Evolutionary conservation across 2,888 invertebrate genomes (phyloP), one percentile per base, ranked within the genome.

Genomic region (Microplitis deprimator): DNA sequence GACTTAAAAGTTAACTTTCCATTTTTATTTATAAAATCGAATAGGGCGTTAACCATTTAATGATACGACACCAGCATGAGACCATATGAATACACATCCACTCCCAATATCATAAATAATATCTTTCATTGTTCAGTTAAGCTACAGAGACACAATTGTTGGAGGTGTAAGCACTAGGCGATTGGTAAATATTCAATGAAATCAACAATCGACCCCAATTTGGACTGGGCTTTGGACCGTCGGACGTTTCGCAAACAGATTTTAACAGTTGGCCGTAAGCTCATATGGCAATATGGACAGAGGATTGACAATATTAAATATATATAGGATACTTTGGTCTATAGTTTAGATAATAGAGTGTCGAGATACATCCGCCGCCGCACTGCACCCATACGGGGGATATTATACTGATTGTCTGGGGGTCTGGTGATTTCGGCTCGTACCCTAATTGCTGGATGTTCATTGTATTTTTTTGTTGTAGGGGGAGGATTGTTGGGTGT

Each of bases 401-500:
- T 29, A 29, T 29, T 29, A 29, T 29, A 29, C 29, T 29, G 29
- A 29, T 29, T 29, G 29, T 29, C 4, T 29, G 29, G 29, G 29
- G 29, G 29, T 29, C 29, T 29, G 29, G 29, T 29, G 29, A 29
- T 29, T 29, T 29, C 3, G 29, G 29, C 29, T 29, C 29, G 29
- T 29, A 29, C 29, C 29, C 29, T 29, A 29, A 29, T 29, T 29
- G 29, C 29, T 29, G 29, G 29, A 29, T 29, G 29, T 29, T 29
- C 29, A 29, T 29, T 29, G 29, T 75, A n/a, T 70, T 77, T 77
- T 78, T 64, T 71, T 75, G 29, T 71, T 75, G 29, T 29, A 4
- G 29, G 29, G 29, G 29, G 29, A 29, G 29, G 29, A 29, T 29
- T 29, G 29, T 29, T 29, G 29, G 29, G 29, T 29, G 4, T 29